Evolutionary conservation across 2,888 invertebrate genomes (phyloP), one percentile per base, ranked within the genome.

Genomic region (Melipona bicolor): DNA sequence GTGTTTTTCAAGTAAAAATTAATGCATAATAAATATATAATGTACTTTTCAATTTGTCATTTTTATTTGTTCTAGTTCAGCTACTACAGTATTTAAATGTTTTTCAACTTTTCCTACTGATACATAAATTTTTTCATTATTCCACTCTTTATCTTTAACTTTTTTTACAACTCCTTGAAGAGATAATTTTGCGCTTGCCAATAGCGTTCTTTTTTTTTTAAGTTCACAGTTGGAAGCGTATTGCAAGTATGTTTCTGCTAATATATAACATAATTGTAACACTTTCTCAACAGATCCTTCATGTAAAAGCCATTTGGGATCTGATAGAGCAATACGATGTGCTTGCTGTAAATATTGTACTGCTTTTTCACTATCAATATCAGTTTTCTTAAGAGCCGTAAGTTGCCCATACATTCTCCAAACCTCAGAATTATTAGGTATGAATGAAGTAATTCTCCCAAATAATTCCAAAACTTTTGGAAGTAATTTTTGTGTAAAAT

Each of bases 381-480:
- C 91, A 17, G 92, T 94, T 43, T 90, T 91, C 65, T 92, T 92
- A 70, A 94, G 85, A 0, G 96, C 95, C 36, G 97, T 96, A 81
- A 98, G 93, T 88, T 97, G 95, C 0, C 98, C 97, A 91, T 98
- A 98, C 81, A 98, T 93, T 91, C 97, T 96, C 99, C 98, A 99
- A 11, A 98, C 93, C 81, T 96, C 96, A 0, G 97, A 96, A 91
- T 97, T 97, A 87, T 96, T 97, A 70, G 96, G 96, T 90, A 96
- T 95, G n/a, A 96, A 91, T 0, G 97, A 95, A 4, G 97, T 97
- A 32, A 98, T 95, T 90, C 97, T 95, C 2, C 97, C 98, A 90
- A 98, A 96, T 56, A 98, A 94, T 93, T 97, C 96, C 62, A 97
- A 94, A 13, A 96, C 95, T 84, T 96, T 96, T 88, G 96, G 96